phyloP scores from a whole-genome alignment of 1,140 invertebrate genomes.

The Papilio polyxenes region DNA sequence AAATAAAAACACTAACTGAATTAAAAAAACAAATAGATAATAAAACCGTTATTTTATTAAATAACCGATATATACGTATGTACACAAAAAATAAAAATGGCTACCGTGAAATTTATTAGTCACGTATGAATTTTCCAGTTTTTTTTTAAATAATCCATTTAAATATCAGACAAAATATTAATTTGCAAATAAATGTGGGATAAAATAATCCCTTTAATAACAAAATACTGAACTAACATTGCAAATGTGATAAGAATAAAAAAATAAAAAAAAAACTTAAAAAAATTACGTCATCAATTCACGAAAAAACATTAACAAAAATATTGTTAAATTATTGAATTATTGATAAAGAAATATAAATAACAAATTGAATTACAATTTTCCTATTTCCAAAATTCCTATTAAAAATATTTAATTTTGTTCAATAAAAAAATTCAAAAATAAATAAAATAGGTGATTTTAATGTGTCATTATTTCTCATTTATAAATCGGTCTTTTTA shows the following conservation, averaged over 20 bases:
- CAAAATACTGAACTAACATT: no score
- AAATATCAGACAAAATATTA: no score
- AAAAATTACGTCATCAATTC: no score
- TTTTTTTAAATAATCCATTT: no score
- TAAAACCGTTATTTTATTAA: neutral
- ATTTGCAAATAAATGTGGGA: no score
- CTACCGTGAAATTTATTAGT: neutral
- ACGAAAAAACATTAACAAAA: no score
- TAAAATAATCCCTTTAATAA: no score
- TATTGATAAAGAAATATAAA: neutral
- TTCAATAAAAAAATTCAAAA: neutral
- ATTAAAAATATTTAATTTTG: neutral
- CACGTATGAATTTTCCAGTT: neutral
- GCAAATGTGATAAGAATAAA: no score
- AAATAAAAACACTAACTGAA: neutral
- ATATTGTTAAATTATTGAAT: no score
- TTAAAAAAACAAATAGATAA: neutral
- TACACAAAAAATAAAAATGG: neutral
- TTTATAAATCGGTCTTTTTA: no score
- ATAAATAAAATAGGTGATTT: neutral
- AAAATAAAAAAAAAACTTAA: no score
- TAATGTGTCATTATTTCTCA: no score
- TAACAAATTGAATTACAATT: slow-evolving; percentile 1
- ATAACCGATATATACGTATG: neutral
- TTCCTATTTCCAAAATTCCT: neutral